Conservation (phyloP, 2,113 vertebrate genomes). For the Caranx ignobilis region DNA sequence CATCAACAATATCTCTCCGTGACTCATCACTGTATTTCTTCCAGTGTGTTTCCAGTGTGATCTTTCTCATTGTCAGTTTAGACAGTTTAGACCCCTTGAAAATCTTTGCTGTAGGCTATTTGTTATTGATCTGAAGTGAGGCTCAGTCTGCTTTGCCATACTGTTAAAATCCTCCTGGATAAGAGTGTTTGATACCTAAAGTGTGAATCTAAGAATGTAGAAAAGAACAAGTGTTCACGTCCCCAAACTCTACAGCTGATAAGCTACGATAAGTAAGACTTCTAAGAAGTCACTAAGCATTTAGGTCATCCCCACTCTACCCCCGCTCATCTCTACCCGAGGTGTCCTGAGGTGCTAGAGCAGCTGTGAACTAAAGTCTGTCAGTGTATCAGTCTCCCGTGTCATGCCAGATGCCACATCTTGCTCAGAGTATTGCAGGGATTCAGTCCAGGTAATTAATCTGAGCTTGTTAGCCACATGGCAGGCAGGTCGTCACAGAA, state of each 20-base stretch:
- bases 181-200: constrained; percentile 7
- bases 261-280: constrained; percentile 30
- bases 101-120: not conserved
- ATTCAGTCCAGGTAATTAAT: constrained; percentile 76
- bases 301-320: constrained; percentile 42
- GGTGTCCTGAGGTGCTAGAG: constrained; percentile 54
- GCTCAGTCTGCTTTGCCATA: not conserved
- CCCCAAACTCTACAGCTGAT: constrained; percentile 31
- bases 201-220: not conserved
- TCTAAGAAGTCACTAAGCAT: constrained; percentile 40
- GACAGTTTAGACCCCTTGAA: not conserved
- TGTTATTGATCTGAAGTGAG: not conserved
- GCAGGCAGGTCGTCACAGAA: constrained; percentile 42
- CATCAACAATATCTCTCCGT: not conserved
- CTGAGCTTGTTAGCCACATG: constrained; percentile 78
- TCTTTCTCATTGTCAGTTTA: not conserved
- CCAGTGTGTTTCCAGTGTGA: not conserved
- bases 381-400: constrained; percentile 58
- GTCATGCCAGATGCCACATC: constrained; percentile 67
- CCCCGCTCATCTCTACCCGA: constrained; percentile 28
- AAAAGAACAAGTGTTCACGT: constrained; percentile 9
- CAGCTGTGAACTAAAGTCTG: constrained; percentile 68
- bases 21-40: constrained; percentile 10
- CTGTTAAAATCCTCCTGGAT: not conserved
- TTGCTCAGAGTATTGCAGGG: constrained; percentile 59